Conservation (phyloP, 2,113 vertebrate species). For the Psephotus haematonotus region DNA sequence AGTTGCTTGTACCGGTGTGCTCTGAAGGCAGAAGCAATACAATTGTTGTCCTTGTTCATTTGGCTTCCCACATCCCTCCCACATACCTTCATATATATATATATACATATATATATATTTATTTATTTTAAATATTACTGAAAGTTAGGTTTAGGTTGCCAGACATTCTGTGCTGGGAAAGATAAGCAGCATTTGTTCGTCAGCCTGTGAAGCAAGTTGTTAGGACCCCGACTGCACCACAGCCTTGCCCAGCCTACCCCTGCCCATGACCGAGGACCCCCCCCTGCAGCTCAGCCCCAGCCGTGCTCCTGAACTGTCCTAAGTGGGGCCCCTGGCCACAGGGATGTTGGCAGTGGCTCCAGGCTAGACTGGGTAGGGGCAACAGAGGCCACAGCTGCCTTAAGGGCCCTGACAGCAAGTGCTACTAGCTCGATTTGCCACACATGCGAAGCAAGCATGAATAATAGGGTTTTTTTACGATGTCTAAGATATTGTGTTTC, state of each 20-base stretch:
- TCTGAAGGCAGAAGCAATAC: not conserved
- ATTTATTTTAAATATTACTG: not conserved
- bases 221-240: no score
- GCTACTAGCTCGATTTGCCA: not conserved
- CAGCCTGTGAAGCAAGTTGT: not conserved
- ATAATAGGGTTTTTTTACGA: not conserved
- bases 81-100: not conserved
- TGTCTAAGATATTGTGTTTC: not conserved
- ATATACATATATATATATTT: not conserved
- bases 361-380: not conserved
- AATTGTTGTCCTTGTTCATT: not conserved
- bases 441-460: accelerated
- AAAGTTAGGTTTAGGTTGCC: not conserved
- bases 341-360: accelerated
- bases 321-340: not conserved
- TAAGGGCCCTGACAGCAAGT: not conserved
- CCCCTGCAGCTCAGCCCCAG: not conserved
- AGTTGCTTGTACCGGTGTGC: not conserved
- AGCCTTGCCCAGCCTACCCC: not conserved
- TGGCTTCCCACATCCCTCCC: not conserved
- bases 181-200: not conserved
- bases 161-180: not conserved
- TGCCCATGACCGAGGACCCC: not conserved
- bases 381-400: not conserved
- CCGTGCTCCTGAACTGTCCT: not conserved